A percentile compares a stretch with the other conserved stretches of the same genome.
phyloP scores from a whole-genome alignment of 2,888 invertebrate genomes.

The Augochlorella aurata region DNA sequence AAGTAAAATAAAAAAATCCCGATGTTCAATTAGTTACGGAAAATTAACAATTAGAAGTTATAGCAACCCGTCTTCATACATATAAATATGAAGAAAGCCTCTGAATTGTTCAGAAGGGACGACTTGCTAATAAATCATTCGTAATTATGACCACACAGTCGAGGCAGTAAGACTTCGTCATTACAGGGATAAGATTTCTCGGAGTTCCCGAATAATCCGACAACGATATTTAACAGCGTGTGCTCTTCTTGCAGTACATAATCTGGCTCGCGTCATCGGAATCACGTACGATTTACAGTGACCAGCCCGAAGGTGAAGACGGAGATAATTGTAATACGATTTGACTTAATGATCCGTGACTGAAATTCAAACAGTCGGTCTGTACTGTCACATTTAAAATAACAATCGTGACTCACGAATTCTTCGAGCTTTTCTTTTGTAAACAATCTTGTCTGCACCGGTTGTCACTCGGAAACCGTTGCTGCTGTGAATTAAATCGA shows the following conservation, averaged over 20 bases:
- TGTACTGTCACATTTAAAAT: constrained; percentile 55
- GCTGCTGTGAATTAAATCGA: background rate
- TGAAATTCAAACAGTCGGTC: constrained; percentile 60
- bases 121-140: constrained; percentile 5
- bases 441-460: constrained; percentile 13
- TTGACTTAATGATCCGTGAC: constrained; percentile 60
- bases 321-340: constrained; percentile 51
- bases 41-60: too few species aligned
- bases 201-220: constrained; percentile 1
- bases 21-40: too few species aligned
- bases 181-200: constrained; percentile 12
- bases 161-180: background rate
- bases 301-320: constrained; percentile 47
- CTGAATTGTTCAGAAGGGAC: background rate
- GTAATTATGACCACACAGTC: background rate
- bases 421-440: constrained; percentile 18
- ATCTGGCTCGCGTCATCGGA: constrained; percentile 52
- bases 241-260: constrained; percentile 48
- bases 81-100: too few species aligned
- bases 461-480: background rate
- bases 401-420: constrained; percentile 49
- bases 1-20: too few species aligned
- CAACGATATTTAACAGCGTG: constrained; percentile 21
- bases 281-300: constrained; percentile 60
- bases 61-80: too few species aligned